phyloP scores from a whole-genome alignment of 2,888 invertebrate genomes.

The Latrodectus hesperus region DNA sequence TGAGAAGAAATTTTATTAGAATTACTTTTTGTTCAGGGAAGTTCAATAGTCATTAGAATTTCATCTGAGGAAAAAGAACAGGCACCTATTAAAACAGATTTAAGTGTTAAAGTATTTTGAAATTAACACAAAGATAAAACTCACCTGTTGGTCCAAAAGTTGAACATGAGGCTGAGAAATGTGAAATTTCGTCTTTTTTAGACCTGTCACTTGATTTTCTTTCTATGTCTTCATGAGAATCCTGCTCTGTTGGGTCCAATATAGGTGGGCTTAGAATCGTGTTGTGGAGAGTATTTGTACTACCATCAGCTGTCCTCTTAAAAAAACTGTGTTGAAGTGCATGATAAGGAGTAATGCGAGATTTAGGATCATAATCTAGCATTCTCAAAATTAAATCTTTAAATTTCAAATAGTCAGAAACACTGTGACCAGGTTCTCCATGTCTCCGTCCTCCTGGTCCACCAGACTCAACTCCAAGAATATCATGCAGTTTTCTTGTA shows the following conservation, averaged over 20 bases:
- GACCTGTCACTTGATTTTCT: conserved; percentile 46
- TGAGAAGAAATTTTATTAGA: too few species aligned
- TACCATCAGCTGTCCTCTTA: conserved; percentile 95
- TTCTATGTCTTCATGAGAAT: conserved; percentile 38
- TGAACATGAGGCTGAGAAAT: conserved; percentile 56
- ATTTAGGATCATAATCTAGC: conserved; percentile 98
- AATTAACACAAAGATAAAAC: not conserved
- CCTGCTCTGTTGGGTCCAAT: conserved; percentile 72
- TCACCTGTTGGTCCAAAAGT: conserved; percentile 62
- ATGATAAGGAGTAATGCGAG: conserved; percentile 97
- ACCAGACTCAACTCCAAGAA: conserved; percentile 93
- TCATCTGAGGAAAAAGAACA: too few species aligned
- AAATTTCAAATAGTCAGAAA: conserved; percentile 98
- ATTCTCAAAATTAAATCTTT: conserved; percentile 98
- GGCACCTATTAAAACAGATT: too few species aligned
- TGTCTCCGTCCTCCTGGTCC: conserved; percentile 95
- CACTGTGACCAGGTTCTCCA: conserved; percentile 96
- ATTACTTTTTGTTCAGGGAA: too few species aligned
- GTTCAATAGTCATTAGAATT: too few species aligned
- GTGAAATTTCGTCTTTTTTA: conserved; percentile 54
- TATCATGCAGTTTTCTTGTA: conserved; percentile 93
- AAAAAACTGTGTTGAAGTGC: conserved; percentile 99
- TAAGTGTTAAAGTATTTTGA: too few species aligned
- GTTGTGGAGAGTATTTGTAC: conserved; percentile 78
- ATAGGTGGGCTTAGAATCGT: conserved; percentile 76